phyloP scores from a whole-genome alignment of 1,140 invertebrate species.

The Ylistrum balloti region DNA sequence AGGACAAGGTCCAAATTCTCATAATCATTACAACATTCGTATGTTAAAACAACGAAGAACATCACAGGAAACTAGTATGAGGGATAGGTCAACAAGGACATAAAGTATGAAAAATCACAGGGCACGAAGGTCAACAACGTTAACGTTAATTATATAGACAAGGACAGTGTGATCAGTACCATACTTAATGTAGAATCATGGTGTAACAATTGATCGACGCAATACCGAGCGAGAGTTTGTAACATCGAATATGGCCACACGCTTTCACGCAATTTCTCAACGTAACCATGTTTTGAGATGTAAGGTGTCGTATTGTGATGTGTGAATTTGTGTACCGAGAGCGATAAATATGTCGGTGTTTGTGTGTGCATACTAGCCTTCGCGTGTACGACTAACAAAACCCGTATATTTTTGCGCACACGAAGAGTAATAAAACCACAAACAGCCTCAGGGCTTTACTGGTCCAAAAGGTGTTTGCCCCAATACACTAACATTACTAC shows the following conservation, averaged over 20 bases:
- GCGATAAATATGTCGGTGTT: not conserved
- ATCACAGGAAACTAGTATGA: too few species aligned
- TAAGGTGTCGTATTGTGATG: not conserved
- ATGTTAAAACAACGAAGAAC: too few species aligned
- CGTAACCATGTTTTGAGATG: not conserved
- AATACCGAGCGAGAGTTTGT: not conserved
- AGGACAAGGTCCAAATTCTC: too few species aligned
- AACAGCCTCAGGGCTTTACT: not conserved
- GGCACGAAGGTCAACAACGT: too few species aligned
- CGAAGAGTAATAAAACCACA: not conserved
- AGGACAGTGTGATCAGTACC: too few species aligned
- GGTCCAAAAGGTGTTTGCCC: not conserved
- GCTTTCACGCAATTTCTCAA: not conserved
- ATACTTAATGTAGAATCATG: too few species aligned
- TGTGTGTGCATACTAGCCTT: not conserved
- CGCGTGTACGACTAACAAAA: not conserved
- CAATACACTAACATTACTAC: not conserved
- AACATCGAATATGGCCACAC: not conserved
- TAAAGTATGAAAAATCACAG: too few species aligned
- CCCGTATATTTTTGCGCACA: not conserved
- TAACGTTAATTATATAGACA: too few species aligned
- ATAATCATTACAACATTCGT: too few species aligned
- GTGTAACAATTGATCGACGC: not conserved
- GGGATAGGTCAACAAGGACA: too few species aligned
- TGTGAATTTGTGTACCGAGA: not conserved